These are phyloP conservation scores for Rutpela maculata DNA, from an alignment of 2,888 invertebrate species.

Conservation along the genomic window DNA sequence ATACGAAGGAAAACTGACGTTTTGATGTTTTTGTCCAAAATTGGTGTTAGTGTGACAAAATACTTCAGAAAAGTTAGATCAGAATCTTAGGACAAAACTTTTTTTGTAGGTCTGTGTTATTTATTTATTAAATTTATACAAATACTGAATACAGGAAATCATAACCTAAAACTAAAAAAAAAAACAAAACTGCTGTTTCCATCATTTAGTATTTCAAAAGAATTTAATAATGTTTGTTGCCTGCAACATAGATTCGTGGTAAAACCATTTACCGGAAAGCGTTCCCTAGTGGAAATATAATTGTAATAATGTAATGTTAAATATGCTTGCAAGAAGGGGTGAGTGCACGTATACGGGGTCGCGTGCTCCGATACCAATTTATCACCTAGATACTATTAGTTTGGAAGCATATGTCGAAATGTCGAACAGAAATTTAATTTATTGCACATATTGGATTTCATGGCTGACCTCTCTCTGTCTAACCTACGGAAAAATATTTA, in stretches of 20 bases:
- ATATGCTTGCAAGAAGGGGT: conserved; percentile 57
- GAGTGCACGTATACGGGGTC: conserved; percentile 57
- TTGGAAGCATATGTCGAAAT: conserved; percentile 63
- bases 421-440: conserved; percentile 55
- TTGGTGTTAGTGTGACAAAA: too few relatives aligned
- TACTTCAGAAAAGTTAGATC: too few relatives aligned
- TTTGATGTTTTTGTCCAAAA: too few relatives aligned
- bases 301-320: conserved; percentile 47
- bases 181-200: too few relatives aligned
- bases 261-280: conserved; percentile 43
- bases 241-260: conserved; percentile 33
- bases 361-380: conserved; percentile 61
- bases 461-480: not conserved
- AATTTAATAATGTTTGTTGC: not conserved
- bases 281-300: conserved; percentile 41
- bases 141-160: too few relatives aligned
- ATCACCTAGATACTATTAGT: conserved; percentile 64
- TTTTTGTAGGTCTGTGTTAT: too few relatives aligned
- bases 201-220: too few relatives aligned
- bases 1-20: too few relatives aligned
- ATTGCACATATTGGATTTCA: conserved; percentile 46
- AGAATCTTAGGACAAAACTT: too few relatives aligned
- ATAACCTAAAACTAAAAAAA: too few relatives aligned
- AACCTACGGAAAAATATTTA: not conserved
- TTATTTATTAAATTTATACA: too few relatives aligned